Base-by-base conservation (phyloP, 2,113 vertebrate species). In the Coryphaenoides rupestris region DNA sequence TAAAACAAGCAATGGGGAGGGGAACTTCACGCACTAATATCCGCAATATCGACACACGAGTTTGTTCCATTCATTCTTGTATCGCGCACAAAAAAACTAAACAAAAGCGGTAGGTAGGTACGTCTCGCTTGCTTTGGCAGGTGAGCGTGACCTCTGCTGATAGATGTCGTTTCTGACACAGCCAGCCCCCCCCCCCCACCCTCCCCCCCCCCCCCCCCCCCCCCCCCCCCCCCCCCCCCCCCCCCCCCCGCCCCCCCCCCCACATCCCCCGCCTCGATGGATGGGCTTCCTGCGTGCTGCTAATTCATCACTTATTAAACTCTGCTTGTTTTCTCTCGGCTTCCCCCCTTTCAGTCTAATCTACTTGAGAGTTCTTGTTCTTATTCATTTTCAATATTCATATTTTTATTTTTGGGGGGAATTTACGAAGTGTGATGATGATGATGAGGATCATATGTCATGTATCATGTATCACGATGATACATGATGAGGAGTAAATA, bases 281-380 rank as follows among this genome's bases (percentile, higher is more conserved):
- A 92, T 89, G 88, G 89, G 78, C 81, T 84, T 87, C 83, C 74
- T 62, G 73, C 77, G 77, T 65, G 64, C 84, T 85, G 85, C 86
- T 87, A 89, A 91, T 90, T 89, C 78, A 91, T 91, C 90, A 91
- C 85, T 79, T 78, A 87, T 91, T 90, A 90, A 90, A 82, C 83
- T 73, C 82, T 50, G 74, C 82, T 50, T 50, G 15, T 72, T 66
- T 75, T 80, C 77, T 69, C 78, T 60, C 76, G 33, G 33, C 33
- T 40, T 40, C 28, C 13, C 13, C 13, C 9, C 33, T 40, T 40
- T 66, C 65, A 57, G 75, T 79, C 70, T 74, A 87, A 84, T 85
- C 79, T 85, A 80, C 88, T 81, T 85, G 81, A 84, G 81, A 62
- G 69, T 85, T 81, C 77, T 40, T 9, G 33, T 12, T 12, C 5